Percentiles rank a stretch among this genome's conserved stretches.
These are phyloP conservation scores for Drosophila biarmipes DNA, from an alignment of 1,140 invertebrate species.

Conservation along the genomic window DNA sequence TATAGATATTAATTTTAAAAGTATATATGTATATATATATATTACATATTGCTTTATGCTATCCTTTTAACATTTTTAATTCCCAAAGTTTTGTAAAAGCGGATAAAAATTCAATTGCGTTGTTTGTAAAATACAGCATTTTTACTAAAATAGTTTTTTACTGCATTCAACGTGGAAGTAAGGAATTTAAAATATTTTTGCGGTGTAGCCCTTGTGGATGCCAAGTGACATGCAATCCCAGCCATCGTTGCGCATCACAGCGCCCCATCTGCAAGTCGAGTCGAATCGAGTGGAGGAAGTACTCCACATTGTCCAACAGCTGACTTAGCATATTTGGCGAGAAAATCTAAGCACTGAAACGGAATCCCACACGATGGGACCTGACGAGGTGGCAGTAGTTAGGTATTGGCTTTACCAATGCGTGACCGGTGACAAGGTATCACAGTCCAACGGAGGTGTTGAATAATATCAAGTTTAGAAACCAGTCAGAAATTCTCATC, in stretches of 20 bases:
- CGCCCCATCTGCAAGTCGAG: conserved; percentile 26
- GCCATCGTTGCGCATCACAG: conserved; percentile 74
- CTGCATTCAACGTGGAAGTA: background rate
- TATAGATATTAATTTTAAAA: background rate
- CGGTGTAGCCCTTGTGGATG: conserved; percentile 48
- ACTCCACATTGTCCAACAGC: conserved; percentile 58
- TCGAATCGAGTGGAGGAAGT: conserved; percentile 65
- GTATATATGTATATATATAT: background rate
- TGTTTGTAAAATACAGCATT: too few species aligned
- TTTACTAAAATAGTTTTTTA: too few species aligned
- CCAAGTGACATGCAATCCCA: conserved; percentile 71
- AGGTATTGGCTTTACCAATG: conserved; percentile 25
- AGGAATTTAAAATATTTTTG: conserved; percentile 8
- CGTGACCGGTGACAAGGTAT: conserved; percentile 69
- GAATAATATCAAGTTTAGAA: background rate
- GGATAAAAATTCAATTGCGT: too few species aligned
- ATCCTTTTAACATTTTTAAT: too few species aligned
- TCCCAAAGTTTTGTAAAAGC: too few species aligned
- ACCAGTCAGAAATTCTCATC: background rate
- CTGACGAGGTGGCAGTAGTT: conserved; percentile 22
- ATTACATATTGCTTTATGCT: too few species aligned
- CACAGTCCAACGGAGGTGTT: background rate
- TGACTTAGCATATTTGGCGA: conserved; percentile 66
- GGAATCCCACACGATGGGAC: conserved; percentile 70
- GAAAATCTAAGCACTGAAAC: conserved; percentile 54